Evolutionary conservation across 1,140 invertebrate genomes (phyloP).

Genomic region (Maconellicoccus hirsutus): DNA sequence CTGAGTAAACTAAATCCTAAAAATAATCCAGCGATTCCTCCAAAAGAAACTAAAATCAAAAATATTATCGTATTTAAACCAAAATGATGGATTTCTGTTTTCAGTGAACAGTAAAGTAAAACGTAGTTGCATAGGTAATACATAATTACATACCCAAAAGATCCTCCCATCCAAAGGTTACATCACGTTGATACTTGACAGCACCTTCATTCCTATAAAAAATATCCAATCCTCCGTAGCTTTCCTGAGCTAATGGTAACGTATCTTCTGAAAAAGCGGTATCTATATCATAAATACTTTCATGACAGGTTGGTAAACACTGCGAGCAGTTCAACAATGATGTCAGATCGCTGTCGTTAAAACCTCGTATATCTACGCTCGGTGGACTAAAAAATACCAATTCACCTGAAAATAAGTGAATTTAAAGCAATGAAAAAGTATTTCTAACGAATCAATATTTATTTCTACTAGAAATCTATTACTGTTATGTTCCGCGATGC

Average conservation of each 20-base stretch:
- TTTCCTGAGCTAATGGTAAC: slow-evolving; percentile 25
- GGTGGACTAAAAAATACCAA: slow-evolving; percentile 30
- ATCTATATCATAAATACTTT: slow-evolving; percentile 30
- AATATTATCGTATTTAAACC: too few relatives aligned
- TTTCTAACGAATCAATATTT: too few relatives aligned
- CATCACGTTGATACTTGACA: slow-evolving; percentile 31
- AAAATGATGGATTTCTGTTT: too few relatives aligned
- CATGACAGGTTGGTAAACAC: slow-evolving; percentile 32
- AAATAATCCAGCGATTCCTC: slow-evolving; percentile 33
- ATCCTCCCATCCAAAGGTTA: slow-evolving; percentile 32
- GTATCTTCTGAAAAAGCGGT: slow-evolving; percentile 28
- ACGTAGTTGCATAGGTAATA: background rate
- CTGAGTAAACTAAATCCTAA: slow-evolving; percentile 32
- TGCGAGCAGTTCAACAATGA: slow-evolving; percentile 30
- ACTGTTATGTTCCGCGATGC: slow-evolving; percentile 29
- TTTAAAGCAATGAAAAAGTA: too few relatives aligned
- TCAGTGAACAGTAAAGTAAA: too few relatives aligned
- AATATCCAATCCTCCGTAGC: slow-evolving; percentile 29
- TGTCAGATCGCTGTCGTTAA: slow-evolving; percentile 24
- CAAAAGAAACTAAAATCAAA: slow-evolving; percentile 30
- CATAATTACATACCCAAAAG: slow-evolving; percentile 29
- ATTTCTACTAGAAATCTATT: too few relatives aligned
- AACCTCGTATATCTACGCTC: slow-evolving; percentile 26
- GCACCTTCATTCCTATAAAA: slow-evolving; percentile 31
- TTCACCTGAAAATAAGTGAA: slow-evolving; percentile 25